Percentiles rank a stretch among this genome's conserved stretches.
Conservation (phyloP, 1,140 invertebrate species). For the Drosophila teissieri region DNA sequence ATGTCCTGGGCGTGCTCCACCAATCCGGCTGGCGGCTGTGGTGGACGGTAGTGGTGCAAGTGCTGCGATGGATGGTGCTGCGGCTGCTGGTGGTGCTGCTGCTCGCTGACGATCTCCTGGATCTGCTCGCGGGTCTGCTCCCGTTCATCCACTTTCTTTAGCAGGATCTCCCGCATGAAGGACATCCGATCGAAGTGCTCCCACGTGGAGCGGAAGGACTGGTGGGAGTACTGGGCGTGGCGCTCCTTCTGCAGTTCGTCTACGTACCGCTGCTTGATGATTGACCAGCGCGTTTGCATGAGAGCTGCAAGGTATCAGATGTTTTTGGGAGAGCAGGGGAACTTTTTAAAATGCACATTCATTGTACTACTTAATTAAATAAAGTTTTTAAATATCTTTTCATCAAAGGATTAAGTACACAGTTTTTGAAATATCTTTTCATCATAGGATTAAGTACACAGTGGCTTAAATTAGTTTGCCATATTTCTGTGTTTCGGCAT, state of each 20-base stretch:
- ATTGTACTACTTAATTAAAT: too few species aligned
- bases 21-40: constrained; percentile 34
- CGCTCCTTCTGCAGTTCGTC: constrained; percentile 82
- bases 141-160: constrained; percentile 76
- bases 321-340: background rate
- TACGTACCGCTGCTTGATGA: constrained; percentile 79
- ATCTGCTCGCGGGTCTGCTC: constrained; percentile 80
- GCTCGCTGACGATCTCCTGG: constrained; percentile 79
- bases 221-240: constrained; percentile 67
- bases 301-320: constrained; percentile 43
- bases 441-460: too few species aligned
- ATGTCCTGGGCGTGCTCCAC: constrained; percentile 73
- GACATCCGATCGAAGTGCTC: constrained; percentile 82
- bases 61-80: constrained; percentile 53
- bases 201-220: constrained; percentile 76
- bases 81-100: constrained; percentile 72
- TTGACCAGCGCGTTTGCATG: constrained; percentile 80
- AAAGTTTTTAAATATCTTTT: too few species aligned
- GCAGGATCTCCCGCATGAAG: constrained; percentile 77
- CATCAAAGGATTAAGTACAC: too few species aligned
- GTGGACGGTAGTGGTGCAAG: constrained; percentile 52
- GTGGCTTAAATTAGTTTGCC: too few species aligned
- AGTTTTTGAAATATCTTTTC: too few species aligned
- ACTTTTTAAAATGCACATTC: background rate
- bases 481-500: too few species aligned